These are phyloP conservation scores for Corythaixoides concolor DNA, from an alignment of 2,113 vertebrate species.

Conservation along the genomic window DNA sequence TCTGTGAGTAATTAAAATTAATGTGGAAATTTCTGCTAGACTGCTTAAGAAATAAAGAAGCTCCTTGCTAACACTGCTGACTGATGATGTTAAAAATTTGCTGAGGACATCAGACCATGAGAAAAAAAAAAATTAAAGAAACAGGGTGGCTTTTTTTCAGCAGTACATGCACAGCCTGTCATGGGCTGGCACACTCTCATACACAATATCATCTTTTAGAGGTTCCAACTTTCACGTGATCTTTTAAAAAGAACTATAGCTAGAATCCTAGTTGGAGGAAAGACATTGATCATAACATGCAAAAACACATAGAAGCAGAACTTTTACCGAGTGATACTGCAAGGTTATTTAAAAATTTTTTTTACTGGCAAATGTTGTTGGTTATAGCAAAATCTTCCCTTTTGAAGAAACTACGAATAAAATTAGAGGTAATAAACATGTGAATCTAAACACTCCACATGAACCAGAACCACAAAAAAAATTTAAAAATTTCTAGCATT, in stretches of 20 bases:
- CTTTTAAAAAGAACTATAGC: neutral
- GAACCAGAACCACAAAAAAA: neutral
- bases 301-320: neutral
- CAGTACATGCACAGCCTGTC: neutral
- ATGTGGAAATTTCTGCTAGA: conserved; percentile 36
- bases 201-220: neutral
- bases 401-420: neutral
- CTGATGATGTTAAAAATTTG: conserved; percentile 12
- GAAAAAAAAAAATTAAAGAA: neutral
- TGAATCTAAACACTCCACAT: neutral
- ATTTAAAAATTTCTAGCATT: neutral
- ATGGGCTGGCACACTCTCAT: neutral
- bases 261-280: neutral
- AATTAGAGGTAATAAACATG: neutral
- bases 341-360: neutral
- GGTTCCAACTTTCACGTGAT: neutral
- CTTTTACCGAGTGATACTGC: neutral
- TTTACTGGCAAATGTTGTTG: neutral
- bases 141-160: neutral
- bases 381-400: neutral
- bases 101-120: conserved; percentile 1
- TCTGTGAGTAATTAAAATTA: conserved; percentile 38
- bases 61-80: neutral
- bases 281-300: neutral
- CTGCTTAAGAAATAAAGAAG: conserved; percentile 32